Conservation (phyloP, 2,113 vertebrate genomes). For the Campylorhamphus procurvoides region DNA sequence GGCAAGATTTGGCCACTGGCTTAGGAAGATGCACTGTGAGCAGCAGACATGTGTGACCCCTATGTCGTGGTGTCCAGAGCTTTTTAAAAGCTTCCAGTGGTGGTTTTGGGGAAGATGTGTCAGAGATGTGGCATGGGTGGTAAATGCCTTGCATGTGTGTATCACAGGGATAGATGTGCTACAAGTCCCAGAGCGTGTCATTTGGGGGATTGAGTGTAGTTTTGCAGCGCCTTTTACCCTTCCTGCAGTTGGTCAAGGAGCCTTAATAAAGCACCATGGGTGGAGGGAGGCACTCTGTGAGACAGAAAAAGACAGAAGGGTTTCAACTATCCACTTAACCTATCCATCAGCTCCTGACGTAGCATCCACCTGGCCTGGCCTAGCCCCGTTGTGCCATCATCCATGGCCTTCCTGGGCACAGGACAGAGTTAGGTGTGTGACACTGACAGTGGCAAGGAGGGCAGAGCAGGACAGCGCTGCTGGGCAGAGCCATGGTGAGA, state of each 20-base stretch:
- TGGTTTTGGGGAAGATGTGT: not conserved
- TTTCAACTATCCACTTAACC: not conserved
- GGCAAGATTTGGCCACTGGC: not conserved
- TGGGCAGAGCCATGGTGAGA: not conserved
- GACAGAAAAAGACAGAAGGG: not conserved
- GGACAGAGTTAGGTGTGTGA: not conserved
- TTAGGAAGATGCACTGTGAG: not conserved
- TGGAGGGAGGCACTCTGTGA: not conserved
- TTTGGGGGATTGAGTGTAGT: not conserved
- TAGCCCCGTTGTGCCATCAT: not conserved
- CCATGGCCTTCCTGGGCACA: not conserved
- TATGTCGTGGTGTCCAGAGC: fast-evolving
- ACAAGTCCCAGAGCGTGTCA: not conserved
- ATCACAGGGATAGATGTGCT: not conserved
- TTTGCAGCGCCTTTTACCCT: not conserved
- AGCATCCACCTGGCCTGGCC: not conserved
- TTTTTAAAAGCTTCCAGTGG: not conserved
- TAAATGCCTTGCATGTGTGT: not conserved
- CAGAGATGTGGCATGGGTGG: not conserved
- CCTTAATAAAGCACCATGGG: not conserved
- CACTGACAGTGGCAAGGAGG: not conserved
- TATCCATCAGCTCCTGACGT: not conserved
- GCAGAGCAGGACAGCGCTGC: not conserved
- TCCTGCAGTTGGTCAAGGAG: not conserved
- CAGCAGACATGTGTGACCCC: not conserved